phyloP scores from a whole-genome alignment of 2,888 invertebrate genomes.

The Drosophila ochracea region DNA sequence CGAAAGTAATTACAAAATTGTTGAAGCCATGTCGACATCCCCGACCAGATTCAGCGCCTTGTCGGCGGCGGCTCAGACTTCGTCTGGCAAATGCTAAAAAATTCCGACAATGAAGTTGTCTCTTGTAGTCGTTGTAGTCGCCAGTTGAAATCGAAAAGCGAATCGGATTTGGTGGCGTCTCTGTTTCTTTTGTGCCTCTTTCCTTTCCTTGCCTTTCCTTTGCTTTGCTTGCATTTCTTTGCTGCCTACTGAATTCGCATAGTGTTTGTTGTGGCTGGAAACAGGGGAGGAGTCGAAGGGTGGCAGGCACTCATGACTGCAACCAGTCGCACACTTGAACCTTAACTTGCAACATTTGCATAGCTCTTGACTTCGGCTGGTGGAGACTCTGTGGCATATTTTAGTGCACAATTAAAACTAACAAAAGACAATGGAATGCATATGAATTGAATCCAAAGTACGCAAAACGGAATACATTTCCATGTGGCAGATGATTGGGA shows the following conservation, averaged over 20 bases:
- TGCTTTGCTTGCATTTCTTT: neutral
- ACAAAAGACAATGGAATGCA: constrained; percentile 42
- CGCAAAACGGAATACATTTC: neutral
- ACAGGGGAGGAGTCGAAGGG: neutral
- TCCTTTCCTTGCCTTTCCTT: constrained; percentile 10
- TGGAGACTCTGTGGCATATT: constrained; percentile 41
- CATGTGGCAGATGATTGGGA: neutral
- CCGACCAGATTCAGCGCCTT: constrained; percentile 28
- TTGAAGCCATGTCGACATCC: constrained; percentile 57
- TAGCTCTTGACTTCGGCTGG: constrained; percentile 56
- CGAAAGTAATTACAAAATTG: constrained; percentile 71
- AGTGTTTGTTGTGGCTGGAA: constrained; percentile 27
- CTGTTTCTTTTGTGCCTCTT: constrained; percentile 27
- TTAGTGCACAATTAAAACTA: constrained; percentile 66
- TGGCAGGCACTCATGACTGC: constrained; percentile 30
- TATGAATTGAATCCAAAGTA: constrained; percentile 3
- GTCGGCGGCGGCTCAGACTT: constrained; percentile 6
- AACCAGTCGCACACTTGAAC: constrained; percentile 55
- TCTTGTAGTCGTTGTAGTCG: constrained; percentile 21
- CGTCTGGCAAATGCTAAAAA: constrained; percentile 34
- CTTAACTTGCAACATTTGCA: constrained; percentile 64
- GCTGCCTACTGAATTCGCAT: constrained; percentile 41
- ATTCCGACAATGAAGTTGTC: constrained; percentile 57
- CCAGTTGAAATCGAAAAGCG: constrained; percentile 56
- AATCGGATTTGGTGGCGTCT: constrained; percentile 33